These are phyloP conservation scores for Orgyia antiqua DNA, from an alignment of 2,888 invertebrate species.

Conservation along the genomic window DNA sequence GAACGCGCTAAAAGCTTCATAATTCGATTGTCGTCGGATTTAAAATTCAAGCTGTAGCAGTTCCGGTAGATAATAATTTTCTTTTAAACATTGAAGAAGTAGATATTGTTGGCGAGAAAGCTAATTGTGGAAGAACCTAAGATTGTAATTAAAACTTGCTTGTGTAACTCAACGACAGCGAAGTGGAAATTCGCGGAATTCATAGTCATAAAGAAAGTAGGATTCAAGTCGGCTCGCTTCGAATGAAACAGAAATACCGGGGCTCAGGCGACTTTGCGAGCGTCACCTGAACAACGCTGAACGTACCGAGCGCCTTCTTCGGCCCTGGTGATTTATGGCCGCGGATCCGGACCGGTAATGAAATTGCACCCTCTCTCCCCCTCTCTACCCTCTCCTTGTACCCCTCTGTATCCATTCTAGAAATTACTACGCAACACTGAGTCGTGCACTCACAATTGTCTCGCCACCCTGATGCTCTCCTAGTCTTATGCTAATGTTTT, in stretches of 20 bases:
- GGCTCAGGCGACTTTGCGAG: conserved; percentile 67
- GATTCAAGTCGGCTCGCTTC: conserved; percentile 48
- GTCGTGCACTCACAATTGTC: conserved; percentile 53
- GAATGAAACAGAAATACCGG: conserved; percentile 66
- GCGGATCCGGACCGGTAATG: conserved; percentile 78
- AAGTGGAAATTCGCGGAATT: conserved; percentile 55
- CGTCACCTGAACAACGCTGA: conserved; percentile 75
- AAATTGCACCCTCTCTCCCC: conserved; percentile 75
- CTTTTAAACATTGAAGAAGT: conserved; percentile 13
- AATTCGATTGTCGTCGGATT: conserved; percentile 71
- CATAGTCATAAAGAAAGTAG: conserved; percentile 70
- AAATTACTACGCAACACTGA: conserved; percentile 74
- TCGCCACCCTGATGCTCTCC: conserved; percentile 32
- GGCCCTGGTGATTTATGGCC: conserved; percentile 78
- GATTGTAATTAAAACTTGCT: conserved; percentile 63
- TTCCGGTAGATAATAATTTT: conserved; percentile 19
- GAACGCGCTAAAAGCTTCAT: conserved; percentile 75
- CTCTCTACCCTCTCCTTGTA: conserved; percentile 44
- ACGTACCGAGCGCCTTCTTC: conserved; percentile 67
- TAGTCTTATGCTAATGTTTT: conserved; percentile 53
- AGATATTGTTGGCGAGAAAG: conserved; percentile 32
- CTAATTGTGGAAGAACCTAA: conserved; percentile 47
- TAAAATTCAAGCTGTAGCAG: conserved; percentile 40
- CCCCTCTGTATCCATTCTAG: conserved; percentile 63
- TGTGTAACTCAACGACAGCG: conserved; percentile 38